Evolutionary conservation across 2,797 vertebrate species (phyloP).

Genomic region (Fringilla coelebs): DNA sequence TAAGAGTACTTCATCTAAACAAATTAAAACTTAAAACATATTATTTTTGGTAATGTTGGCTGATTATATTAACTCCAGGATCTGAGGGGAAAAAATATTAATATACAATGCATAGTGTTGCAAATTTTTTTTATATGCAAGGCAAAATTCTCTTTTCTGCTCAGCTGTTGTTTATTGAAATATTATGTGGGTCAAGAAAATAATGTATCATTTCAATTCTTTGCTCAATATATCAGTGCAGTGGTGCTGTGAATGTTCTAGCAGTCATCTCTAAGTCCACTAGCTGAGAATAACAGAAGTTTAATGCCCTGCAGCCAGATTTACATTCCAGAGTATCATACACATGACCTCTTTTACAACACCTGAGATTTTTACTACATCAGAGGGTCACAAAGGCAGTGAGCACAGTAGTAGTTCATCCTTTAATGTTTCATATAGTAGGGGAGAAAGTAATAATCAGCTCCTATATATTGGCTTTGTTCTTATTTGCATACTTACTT

Average conservation of each 20-base stretch:
- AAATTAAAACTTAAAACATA: not conserved
- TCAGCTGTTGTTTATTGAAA: not conserved
- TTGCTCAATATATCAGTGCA: not conserved
- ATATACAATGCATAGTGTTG: not conserved
- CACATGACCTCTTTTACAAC: accelerated
- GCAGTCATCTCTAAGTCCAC: not conserved
- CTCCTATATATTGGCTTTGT: not conserved
- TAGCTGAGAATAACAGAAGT: not conserved
- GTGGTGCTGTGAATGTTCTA: not conserved
- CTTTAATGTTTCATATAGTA: not conserved
- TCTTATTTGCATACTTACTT: not conserved
- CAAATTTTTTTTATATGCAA: not conserved
- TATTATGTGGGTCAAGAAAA: not conserved
- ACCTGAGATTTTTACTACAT: not conserved
- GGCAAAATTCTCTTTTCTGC: not conserved
- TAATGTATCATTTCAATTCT: not conserved
- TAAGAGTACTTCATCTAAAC: not conserved
- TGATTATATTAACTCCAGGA: not conserved
- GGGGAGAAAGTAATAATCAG: not conserved
- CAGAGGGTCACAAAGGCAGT: not conserved
- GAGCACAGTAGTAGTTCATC: not conserved
- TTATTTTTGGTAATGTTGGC: not conserved
- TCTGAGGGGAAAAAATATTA: accelerated
- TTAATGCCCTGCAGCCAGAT: not conserved
- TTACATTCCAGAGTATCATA: not conserved